Evolutionary conservation across 2,113 vertebrate genomes (phyloP), one percentile per base, ranked within the genome.

Genomic region (Engraulis encrasicolus): DNA sequence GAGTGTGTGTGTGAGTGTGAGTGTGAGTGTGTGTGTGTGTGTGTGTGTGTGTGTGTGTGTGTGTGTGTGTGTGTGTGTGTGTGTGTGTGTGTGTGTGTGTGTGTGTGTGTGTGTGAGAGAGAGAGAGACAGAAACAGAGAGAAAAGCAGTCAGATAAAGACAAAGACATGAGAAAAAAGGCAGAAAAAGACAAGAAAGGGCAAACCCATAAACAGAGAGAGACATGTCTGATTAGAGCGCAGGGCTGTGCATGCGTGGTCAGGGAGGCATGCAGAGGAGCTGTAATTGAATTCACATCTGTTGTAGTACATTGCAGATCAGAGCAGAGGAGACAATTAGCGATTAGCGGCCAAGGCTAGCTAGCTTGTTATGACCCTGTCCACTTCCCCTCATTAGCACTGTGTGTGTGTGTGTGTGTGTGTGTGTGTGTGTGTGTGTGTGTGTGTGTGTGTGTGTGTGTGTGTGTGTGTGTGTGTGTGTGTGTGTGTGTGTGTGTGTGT

Each of bases 351-450:
- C 12, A 15, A 31, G 23, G 58, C 7, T 9, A n/a, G 23, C 23
- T n/a, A n/a, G n/a, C 61, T 74, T 31, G 15, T 74, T 31, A 74
- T 31, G 61, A 81, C 50, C 19, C 23, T 40, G 54, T 82, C 40
- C 37, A 66, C 23, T 82, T 54, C 36, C 54, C 17, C 20, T 45
- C 17, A 66, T 66, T 82, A 82, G 34, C 48, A 19, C 45, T 14
- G 37, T n/a, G n/a, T n/a, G n/a, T n/a, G n/a, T n/a, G n/a, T n/a
- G n/a, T n/a, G n/a, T n/a, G n/a, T n/a, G n/a, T n/a, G n/a, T n/a
- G n/a, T n/a, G n/a, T n/a, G n/a, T n/a, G n/a, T n/a, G n/a, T n/a
- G n/a, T n/a, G n/a, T n/a, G n/a, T n/a, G n/a, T n/a, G n/a, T n/a
- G n/a, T n/a, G n/a, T n/a, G n/a, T n/a, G n/a, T n/a, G n/a, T n/a